Evolutionary conservation across 2,888 invertebrate genomes (phyloP).

Genomic region (Tipula unca): DNA sequence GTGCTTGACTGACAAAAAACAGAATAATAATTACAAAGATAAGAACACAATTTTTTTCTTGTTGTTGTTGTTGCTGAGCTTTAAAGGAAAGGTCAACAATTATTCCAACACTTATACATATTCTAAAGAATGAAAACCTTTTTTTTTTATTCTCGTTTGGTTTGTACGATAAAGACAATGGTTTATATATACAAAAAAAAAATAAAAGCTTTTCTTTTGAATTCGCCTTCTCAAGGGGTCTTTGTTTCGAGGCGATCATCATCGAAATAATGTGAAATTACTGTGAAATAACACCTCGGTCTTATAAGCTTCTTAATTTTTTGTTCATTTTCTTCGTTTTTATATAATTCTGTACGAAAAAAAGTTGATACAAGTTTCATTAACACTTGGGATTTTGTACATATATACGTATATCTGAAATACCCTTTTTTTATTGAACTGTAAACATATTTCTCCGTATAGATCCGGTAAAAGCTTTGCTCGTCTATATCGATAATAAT

Average conservation of each 20-base stretch:
- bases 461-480: background rate
- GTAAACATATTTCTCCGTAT: background rate
- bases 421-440: background rate
- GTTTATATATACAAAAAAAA: background rate
- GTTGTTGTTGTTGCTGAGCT: background rate
- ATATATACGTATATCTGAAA: background rate
- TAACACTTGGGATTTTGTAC: background rate
- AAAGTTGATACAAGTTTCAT: background rate
- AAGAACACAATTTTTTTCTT: background rate
- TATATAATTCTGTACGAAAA: background rate
- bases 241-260: background rate
- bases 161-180: background rate
- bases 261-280: background rate
- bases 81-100: slow-evolving; percentile 8
- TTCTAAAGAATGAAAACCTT: background rate
- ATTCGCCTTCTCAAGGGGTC: background rate
- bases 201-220: background rate
- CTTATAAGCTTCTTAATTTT: background rate
- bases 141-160: background rate
- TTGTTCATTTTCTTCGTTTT: background rate
- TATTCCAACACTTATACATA: background rate
- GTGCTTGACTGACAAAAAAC: background rate
- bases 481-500: background rate
- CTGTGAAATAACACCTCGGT: background rate
- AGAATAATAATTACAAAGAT: slow-evolving; percentile 8